phyloP scores from a whole-genome alignment of 2,113 vertebrate species.

The Tenrec ecaudatus region DNA sequence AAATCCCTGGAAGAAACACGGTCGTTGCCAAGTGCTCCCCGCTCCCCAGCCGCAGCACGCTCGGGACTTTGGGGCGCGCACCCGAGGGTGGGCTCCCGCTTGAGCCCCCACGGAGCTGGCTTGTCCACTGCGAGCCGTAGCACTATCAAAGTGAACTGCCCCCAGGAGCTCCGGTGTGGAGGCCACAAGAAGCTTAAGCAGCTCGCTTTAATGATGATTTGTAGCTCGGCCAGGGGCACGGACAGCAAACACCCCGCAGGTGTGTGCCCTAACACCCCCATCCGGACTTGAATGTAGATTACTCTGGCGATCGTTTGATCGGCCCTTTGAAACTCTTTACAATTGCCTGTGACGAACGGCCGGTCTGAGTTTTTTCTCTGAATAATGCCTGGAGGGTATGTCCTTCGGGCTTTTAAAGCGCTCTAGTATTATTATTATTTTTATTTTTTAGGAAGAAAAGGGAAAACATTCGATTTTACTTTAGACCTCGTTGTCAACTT shows the following conservation, averaged over 20 bases:
- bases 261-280: constrained; percentile 88
- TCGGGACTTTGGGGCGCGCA: neutral
- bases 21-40: neutral
- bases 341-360: constrained; percentile 92
- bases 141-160: constrained; percentile 87
- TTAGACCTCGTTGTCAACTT: constrained; percentile 80
- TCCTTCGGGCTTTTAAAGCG: constrained; percentile 89
- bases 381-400: constrained; percentile 89
- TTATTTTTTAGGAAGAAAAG: constrained; percentile 52
- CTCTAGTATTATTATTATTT: constrained; percentile 72
- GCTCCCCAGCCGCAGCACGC: neutral
- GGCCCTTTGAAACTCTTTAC: constrained; percentile 90
- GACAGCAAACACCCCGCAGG: constrained; percentile 89
- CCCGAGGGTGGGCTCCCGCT: neutral
- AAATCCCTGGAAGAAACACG: neutral
- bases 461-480: constrained; percentile 80
- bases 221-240: constrained; percentile 86
- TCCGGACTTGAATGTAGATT: constrained; percentile 90
- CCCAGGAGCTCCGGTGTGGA: constrained; percentile 84
- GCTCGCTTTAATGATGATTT: constrained; percentile 89
- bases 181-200: constrained; percentile 84
- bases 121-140: constrained; percentile 84
- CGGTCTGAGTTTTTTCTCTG: constrained; percentile 85
- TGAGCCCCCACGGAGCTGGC: constrained; percentile 59
- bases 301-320: constrained; percentile 90